A percentile compares a stretch with the other conserved stretches of the same genome.
Evolutionary conservation across 2,888 invertebrate species (phyloP).

Genomic region (Coronaproctus castanopsis): DNA sequence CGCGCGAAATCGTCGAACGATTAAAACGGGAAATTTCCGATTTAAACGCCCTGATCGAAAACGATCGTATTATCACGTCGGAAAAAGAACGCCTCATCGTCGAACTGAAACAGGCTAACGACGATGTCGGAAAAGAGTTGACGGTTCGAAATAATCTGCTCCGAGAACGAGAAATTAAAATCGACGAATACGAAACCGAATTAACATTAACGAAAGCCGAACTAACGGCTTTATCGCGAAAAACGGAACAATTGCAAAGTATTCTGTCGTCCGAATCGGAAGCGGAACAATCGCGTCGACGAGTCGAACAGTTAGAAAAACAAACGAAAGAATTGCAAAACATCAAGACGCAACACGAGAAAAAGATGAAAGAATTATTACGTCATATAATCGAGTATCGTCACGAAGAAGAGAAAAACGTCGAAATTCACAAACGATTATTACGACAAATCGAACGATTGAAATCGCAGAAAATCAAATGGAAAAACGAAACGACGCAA

Average conservation of each 20-base stretch:
- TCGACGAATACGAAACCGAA: conserved; percentile 11
- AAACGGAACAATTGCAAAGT: background rate
- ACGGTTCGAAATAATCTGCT: conserved; percentile 20
- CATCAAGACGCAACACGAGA: conserved; percentile 6
- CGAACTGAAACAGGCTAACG: conserved; percentile 24
- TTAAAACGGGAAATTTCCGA: conserved; percentile 10
- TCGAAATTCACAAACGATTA: conserved; percentile 1
- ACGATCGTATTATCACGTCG: background rate
- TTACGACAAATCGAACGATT: conserved; percentile 8
- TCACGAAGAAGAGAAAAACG: conserved; percentile 7
- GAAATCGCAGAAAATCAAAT: conserved; percentile 3
- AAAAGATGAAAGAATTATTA: conserved; percentile 10
- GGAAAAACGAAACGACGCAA: conserved; percentile 13
- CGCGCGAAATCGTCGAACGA: conserved; percentile 17
- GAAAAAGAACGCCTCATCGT: conserved; percentile 15
- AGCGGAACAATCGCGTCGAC: conserved; percentile 3
- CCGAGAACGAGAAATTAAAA: background rate
- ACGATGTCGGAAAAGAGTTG: conserved; percentile 33
- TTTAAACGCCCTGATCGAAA: conserved; percentile 10
- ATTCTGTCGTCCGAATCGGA: conserved; percentile 5
- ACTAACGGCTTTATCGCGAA: background rate
- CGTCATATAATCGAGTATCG: conserved; percentile 7
- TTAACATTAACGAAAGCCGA: background rate
- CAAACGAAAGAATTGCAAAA: conserved; percentile 9
- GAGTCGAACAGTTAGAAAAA: background rate